These are phyloP conservation scores for Strigamia maritima DNA, from an alignment of 2,888 invertebrate species.

Conservation along the genomic window DNA sequence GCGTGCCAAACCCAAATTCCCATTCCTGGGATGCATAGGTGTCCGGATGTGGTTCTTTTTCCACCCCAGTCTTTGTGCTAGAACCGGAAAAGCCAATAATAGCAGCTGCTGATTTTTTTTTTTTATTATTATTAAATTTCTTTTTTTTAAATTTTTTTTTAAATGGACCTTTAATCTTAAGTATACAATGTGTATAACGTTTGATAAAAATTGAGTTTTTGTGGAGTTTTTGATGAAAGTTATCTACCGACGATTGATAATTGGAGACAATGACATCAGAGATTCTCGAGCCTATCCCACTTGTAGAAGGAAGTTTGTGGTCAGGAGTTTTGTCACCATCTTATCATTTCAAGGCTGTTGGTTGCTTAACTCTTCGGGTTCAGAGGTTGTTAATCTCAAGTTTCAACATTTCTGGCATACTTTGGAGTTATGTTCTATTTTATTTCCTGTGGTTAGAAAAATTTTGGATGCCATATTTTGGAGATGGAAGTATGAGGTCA, in stretches of 20 bases:
- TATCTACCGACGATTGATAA: background rate
- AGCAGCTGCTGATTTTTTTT: background rate
- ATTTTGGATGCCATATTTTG: background rate
- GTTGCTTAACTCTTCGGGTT: background rate
- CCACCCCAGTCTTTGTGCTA: background rate
- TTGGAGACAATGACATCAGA: conserved; percentile 1
- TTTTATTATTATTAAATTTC: background rate
- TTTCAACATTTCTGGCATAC: background rate
- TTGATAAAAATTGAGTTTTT: background rate
- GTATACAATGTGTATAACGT: no score
- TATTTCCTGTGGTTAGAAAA: background rate
- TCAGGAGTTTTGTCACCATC: conserved; percentile 10
- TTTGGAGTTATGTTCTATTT: background rate
- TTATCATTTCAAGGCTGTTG: conserved; percentile 10
- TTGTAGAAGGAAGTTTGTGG: background rate
- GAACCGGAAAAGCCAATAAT: background rate
- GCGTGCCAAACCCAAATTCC: conserved; percentile 9
- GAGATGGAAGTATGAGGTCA: no score
- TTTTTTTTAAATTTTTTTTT: no score
- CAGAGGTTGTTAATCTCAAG: background rate
- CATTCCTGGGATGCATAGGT: background rate
- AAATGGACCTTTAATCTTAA: background rate
- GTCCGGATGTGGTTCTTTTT: background rate
- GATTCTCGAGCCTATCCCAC: background rate
- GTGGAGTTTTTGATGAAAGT: background rate